phyloP scores from a whole-genome alignment of 2,113 vertebrate genomes.

The Aleadryas rufinucha region DNA sequence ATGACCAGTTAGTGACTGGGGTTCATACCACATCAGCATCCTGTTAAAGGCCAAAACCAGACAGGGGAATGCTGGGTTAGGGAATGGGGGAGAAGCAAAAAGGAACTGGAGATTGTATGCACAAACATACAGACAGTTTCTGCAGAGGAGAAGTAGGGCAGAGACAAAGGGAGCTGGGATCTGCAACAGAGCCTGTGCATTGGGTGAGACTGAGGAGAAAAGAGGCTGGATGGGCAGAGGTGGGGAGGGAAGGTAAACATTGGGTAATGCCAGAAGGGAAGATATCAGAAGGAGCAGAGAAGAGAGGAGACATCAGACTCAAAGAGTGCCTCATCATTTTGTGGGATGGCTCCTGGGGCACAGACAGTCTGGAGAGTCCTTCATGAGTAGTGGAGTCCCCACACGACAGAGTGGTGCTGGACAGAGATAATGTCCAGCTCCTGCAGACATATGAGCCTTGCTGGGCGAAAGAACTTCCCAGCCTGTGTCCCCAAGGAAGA shows the following conservation, averaged over 20 bases:
- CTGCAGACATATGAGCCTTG: background rate
- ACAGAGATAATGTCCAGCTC: background rate
- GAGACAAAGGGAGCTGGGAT: background rate
- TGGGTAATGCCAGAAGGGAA: background rate
- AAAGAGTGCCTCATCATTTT: background rate
- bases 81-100: background rate
- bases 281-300: background rate
- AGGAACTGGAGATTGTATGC: background rate
- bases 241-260: background rate
- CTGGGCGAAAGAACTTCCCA: background rate
- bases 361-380: background rate
- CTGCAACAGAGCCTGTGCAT: background rate
- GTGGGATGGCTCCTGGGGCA: background rate
- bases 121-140: background rate
- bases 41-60: background rate
- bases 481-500: background rate
- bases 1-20: background rate
- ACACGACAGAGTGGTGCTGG: background rate
- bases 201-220: background rate
- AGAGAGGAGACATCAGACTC: background rate
- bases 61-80: fast-evolving
- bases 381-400: background rate
- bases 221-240: background rate
- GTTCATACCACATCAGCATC: background rate
- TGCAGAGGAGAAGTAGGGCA: background rate